phyloP scores from a whole-genome alignment of 1,140 invertebrate genomes.

The Diprion similis region DNA sequence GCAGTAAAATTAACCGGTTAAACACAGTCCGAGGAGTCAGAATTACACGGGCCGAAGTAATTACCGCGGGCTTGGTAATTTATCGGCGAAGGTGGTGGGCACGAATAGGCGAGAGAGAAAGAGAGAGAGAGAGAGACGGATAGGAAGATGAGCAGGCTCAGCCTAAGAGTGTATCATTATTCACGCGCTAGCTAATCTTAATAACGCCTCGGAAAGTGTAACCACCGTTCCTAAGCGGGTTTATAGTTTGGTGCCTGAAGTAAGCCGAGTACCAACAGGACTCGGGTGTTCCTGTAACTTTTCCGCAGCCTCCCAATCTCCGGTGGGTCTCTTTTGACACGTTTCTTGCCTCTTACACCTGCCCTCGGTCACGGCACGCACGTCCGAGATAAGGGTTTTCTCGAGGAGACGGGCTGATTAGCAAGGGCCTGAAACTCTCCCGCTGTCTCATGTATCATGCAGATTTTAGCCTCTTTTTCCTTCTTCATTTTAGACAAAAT shows the following conservation, averaged over 20 bases:
- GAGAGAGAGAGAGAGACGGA: conserved; percentile 1
- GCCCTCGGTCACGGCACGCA: neutral
- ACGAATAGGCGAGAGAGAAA: neutral
- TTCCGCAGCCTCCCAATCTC: neutral
- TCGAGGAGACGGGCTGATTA: neutral
- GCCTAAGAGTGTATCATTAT: conserved; percentile 42
- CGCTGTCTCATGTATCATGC: no score
- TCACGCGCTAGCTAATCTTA: conserved; percentile 43
- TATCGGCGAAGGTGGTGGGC: conserved; percentile 28
- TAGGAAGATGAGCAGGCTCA: conserved; percentile 13
- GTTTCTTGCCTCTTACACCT: no score
- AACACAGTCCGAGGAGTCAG: no score
- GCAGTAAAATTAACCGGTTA: no score
- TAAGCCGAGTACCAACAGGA: neutral
- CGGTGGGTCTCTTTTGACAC: neutral
- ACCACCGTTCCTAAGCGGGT: neutral
- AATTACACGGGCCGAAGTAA: conserved; percentile 33
- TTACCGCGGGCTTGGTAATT: conserved; percentile 40
- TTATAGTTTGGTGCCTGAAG: neutral
- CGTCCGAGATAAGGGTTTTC: neutral
- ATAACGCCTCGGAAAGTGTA: conserved; percentile 33
- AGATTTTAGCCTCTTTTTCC: no score
- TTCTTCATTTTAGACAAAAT: neutral
- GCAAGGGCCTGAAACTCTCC: no score
- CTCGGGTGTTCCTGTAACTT: neutral